Evolutionary conservation across 2,797 vertebrate genomes (phyloP).

Genomic region (Pseudochirops cupreus): DNA sequence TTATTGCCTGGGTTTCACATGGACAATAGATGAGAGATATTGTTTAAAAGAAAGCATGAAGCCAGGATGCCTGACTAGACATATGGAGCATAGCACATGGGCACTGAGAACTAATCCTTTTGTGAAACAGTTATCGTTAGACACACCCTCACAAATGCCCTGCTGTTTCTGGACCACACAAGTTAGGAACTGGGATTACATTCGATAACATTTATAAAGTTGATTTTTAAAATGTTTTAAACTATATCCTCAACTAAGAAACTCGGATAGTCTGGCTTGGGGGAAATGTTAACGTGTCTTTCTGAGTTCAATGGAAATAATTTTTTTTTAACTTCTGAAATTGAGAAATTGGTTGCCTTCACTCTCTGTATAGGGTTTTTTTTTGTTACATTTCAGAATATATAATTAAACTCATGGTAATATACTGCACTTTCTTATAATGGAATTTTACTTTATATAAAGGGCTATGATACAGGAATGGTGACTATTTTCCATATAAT

Average conservation of each 20-base stretch:
- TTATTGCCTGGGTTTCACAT: background rate
- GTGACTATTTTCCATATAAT: background rate
- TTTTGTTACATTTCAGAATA: conserved; percentile 38
- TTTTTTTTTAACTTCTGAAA: background rate
- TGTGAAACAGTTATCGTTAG: background rate
- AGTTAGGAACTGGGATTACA: background rate
- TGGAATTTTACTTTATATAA: background rate
- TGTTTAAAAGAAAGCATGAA: background rate
- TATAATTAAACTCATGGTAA: conserved; percentile 18
- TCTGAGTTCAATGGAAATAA: background rate
- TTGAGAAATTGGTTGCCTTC: conserved; percentile 2
- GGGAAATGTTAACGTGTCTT: background rate
- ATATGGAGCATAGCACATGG: background rate
- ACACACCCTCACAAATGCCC: background rate
- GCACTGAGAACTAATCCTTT: background rate
- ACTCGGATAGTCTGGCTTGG: background rate
- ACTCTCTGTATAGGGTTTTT: conserved; percentile 8
- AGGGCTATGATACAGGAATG: background rate
- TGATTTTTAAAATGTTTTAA: background rate
- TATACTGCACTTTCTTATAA: conserved; percentile 43
- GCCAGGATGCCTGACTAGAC: conserved; percentile 3
- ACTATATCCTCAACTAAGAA: background rate
- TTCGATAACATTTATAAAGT: background rate
- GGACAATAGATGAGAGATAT: background rate
- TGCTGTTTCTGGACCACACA: background rate